Evolutionary conservation across 2,797 vertebrate species (phyloP).

Genomic region (Zalophus californianus): DNA sequence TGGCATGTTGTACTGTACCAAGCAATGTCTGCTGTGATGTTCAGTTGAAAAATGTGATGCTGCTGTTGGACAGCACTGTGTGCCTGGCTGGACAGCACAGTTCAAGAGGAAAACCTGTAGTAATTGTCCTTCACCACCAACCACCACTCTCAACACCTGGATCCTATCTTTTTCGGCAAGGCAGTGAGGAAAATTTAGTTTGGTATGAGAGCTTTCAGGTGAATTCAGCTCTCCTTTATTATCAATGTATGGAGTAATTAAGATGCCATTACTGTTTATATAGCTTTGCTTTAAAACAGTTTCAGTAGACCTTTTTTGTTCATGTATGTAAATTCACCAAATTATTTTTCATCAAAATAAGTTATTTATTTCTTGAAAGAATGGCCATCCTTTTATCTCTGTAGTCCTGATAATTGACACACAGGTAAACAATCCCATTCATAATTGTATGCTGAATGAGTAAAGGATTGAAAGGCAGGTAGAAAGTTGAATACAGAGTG

Average conservation of each 20-base stretch:
- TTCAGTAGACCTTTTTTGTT: not conserved
- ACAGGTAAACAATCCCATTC: not conserved
- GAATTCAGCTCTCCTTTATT: not conserved
- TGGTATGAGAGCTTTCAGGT: not conserved
- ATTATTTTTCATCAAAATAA: not conserved
- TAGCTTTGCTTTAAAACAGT: not conserved
- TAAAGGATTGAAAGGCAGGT: not conserved
- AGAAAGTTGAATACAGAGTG: not conserved
- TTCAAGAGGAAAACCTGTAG: not conserved
- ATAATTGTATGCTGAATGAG: not conserved
- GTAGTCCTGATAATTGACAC: not conserved
- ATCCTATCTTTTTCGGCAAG: not conserved
- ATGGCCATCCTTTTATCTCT: not conserved
- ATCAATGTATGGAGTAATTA: not conserved
- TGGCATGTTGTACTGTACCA: not conserved
- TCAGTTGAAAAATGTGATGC: not conserved
- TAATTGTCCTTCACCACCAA: not conserved
- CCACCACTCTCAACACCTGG: not conserved
- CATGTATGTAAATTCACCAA: not conserved
- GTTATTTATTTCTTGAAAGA: not conserved
- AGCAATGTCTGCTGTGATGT: not conserved
- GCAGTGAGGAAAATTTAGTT: not conserved
- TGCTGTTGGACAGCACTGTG: not conserved
- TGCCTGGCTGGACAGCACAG: not conserved
- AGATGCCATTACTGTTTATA: not conserved